phyloP scores from a whole-genome alignment of 1,140 invertebrate species.

The Dreissena rostriformis region DNA sequence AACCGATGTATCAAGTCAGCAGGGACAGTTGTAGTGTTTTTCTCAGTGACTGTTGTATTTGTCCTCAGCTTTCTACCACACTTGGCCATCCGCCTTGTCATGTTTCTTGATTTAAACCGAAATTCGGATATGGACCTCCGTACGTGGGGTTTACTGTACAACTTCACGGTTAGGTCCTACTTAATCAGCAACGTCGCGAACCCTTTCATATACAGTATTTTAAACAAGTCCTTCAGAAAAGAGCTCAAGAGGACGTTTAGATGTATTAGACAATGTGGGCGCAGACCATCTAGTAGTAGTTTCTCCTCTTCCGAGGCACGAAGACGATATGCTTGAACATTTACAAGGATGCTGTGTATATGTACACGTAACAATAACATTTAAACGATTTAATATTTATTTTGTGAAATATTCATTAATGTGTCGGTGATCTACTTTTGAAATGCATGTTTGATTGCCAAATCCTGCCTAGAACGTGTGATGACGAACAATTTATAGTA shows the following conservation, averaged over 20 bases:
- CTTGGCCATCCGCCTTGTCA: constrained; percentile 63
- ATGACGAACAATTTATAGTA: too few species aligned
- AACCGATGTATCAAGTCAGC: constrained; percentile 45
- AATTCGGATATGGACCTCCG: constrained; percentile 31
- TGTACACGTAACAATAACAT: too few species aligned
- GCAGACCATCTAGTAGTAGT: too few species aligned
- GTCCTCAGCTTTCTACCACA: constrained; percentile 75
- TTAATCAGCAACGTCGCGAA: constrained; percentile 75
- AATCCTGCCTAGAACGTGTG: too few species aligned
- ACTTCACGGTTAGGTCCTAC: constrained; percentile 72
- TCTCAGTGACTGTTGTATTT: constrained; percentile 73
- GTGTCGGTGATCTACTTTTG: too few species aligned
- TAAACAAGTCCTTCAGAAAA: constrained; percentile 71
- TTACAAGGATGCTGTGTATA: too few species aligned
- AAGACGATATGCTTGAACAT: too few species aligned
- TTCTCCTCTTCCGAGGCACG: too few species aligned
- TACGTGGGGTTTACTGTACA: constrained; percentile 65
- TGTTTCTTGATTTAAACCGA: constrained; percentile 63
- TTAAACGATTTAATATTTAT: too few species aligned
- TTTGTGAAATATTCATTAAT: too few species aligned
- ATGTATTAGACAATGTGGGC: constrained; percentile 18
- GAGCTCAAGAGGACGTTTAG: constrained; percentile 60
- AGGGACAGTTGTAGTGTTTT: constrained; percentile 72
- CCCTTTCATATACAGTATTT: constrained; percentile 75
- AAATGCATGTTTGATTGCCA: too few species aligned